phyloP scores from a whole-genome alignment of 2,113 vertebrate species.

The Empidonax alnorum region DNA sequence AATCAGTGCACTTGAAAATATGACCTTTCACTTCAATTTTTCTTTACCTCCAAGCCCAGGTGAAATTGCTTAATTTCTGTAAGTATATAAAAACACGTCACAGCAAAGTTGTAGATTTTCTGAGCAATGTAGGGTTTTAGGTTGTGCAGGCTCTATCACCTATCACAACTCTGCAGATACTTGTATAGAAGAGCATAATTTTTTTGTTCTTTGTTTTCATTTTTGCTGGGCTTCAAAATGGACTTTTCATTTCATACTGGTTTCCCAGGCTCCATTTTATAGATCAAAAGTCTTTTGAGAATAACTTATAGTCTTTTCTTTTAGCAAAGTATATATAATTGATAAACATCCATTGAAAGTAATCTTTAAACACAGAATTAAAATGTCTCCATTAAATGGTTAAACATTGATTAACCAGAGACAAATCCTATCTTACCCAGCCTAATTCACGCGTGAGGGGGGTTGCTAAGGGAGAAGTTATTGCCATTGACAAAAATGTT shows the following conservation, averaged over 20 bases:
- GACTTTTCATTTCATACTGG: neutral
- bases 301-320: neutral
- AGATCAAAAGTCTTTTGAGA: neutral
- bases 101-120: neutral
- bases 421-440: neutral
- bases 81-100: neutral
- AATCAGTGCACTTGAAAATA: neutral
- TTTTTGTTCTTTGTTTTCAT: neutral
- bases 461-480: neutral
- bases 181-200: neutral
- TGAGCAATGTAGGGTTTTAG: neutral
- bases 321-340: neutral
- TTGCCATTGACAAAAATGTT: neutral
- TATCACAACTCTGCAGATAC: neutral
- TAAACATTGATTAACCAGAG: neutral
- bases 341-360: neutral
- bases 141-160: neutral
- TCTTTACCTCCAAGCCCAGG: neutral
- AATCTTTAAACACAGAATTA: slow-evolving; percentile 7
- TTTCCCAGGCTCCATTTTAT: neutral
- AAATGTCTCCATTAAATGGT: neutral
- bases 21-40: neutral
- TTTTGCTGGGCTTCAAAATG: neutral
- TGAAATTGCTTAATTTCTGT: neutral
- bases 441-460: neutral